phyloP scores from a whole-genome alignment of 35 echinoderm and acorn worm species.

The Chiridota heheva region DNA sequence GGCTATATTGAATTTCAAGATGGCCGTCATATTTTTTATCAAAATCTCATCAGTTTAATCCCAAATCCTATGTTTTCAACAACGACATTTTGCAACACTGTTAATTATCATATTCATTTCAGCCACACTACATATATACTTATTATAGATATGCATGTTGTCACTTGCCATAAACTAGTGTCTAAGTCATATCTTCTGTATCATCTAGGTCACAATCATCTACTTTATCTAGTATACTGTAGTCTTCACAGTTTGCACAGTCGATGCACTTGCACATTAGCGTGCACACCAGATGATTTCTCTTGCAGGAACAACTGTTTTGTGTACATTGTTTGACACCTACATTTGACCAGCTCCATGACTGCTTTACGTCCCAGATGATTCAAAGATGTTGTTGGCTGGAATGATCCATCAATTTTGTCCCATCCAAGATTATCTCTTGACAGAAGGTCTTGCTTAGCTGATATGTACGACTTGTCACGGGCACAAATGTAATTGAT shows the following conservation, averaged over 20 bases:
- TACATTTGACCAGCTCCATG: slow-evolving; percentile 34
- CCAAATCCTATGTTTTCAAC: too few relatives aligned
- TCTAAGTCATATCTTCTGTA: too few relatives aligned
- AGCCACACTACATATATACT: too few relatives aligned
- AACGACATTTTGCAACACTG: too few relatives aligned
- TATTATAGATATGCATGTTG: too few relatives aligned
- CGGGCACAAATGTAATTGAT: slow-evolving; percentile 24
- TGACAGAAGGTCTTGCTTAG: slow-evolving; percentile 8
- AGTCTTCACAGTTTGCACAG: background rate
- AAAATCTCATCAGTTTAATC: too few relatives aligned
- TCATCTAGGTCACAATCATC: too few relatives aligned
- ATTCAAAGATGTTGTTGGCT: slow-evolving; percentile 12
- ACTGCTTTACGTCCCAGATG: slow-evolving; percentile 2
- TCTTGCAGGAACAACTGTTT: too few relatives aligned
- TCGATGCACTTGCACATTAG: background rate
- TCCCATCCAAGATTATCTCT: slow-evolving; percentile 35
- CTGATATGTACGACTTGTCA: slow-evolving; percentile 29
- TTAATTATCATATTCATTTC: too few relatives aligned
- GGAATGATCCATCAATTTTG: slow-evolving; percentile 12
- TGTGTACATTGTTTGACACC: slow-evolving; percentile 17
- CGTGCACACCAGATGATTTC: background rate
- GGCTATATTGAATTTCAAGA: too few relatives aligned
- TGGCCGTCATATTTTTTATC: too few relatives aligned
- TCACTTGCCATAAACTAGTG: too few relatives aligned
- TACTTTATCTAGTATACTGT: background rate